A percentile compares a stretch with the other conserved stretches of the same genome.
phyloP scores from a whole-genome alignment of 2,113 vertebrate genomes.

The Nansenia antarctica region DNA sequence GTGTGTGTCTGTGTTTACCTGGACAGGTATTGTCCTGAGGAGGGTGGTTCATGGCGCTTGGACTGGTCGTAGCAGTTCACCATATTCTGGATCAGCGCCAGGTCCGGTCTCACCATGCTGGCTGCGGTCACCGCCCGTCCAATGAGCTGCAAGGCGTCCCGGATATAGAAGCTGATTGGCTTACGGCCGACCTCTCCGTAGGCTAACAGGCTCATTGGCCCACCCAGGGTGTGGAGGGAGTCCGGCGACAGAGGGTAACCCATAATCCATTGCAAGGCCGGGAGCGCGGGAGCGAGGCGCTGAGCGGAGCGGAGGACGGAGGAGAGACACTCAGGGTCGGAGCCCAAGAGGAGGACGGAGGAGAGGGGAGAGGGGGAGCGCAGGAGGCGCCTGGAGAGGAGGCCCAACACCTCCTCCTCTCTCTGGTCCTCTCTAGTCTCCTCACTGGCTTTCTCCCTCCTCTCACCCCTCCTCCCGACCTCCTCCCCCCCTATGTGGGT shows the following conservation, averaged over 20 bases:
- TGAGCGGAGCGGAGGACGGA: conserved; percentile 75
- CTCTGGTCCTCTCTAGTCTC: conserved; percentile 64
- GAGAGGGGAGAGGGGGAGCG: conserved; percentile 70
- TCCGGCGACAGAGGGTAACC: conserved; percentile 82
- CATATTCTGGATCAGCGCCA: conserved; percentile 70
- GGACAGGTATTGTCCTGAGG: conserved; percentile 77
- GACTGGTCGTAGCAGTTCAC: conserved; percentile 77
- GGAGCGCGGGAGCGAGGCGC: conserved; percentile 66
- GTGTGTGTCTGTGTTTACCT: conserved; percentile 56
- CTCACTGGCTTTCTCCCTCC: conserved; percentile 50
- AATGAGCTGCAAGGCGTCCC: conserved; percentile 83
- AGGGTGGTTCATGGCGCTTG: conserved; percentile 59
- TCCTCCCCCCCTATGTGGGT: conserved; percentile 44
- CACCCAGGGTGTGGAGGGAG: conserved; percentile 81
- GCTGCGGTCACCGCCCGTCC: conserved; percentile 74
- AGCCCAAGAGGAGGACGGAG: conserved; percentile 83
- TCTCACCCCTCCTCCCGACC: conserved; percentile 61
- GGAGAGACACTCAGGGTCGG: conserved; percentile 70
- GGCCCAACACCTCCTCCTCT: conserved; percentile 66
- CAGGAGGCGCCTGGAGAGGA: conserved; percentile 68
- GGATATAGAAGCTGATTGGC: conserved; percentile 82
- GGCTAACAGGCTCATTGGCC: conserved; percentile 87
- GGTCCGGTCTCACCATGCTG: conserved; percentile 67
- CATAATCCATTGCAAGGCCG: conserved; percentile 87
- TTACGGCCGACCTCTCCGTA: conserved; percentile 84